Percentiles rank a stretch among this genome's conserved stretches.
phyloP scores from a whole-genome alignment of 2,113 vertebrate genomes.

The Buteo buteo region DNA sequence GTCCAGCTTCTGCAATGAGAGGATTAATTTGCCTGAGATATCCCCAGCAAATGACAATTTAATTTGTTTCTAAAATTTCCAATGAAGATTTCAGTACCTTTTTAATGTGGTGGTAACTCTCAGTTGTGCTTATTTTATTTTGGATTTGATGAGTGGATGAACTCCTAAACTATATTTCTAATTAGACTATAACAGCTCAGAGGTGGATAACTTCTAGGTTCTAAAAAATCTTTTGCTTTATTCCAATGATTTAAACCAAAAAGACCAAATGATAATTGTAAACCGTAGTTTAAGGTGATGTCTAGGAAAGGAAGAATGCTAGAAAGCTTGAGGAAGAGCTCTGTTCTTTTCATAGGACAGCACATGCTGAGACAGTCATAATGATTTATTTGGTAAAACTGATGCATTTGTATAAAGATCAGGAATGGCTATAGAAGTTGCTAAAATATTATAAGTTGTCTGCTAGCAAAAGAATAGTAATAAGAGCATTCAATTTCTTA shows the following conservation, averaged over 20 bases:
- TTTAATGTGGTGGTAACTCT: not conserved
- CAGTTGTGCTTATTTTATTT: not conserved
- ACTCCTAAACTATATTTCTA: not conserved
- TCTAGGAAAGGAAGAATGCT: not conserved
- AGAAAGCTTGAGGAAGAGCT: not conserved
- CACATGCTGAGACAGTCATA: not conserved
- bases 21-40: not conserved
- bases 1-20: not conserved
- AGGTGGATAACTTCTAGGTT: not conserved
- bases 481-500: not conserved
- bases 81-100: not conserved
- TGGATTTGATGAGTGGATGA: not conserved
- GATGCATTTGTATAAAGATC: not conserved
- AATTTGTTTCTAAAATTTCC: not conserved
- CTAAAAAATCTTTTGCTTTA: not conserved
- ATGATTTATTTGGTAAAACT: not conserved
- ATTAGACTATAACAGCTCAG: not conserved
- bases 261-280: not conserved
- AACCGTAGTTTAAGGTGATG: not conserved
- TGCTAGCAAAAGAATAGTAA: not conserved
- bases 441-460: not conserved
- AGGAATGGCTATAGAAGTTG: not conserved
- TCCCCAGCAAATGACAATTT: not conserved
- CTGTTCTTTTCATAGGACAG: not conserved
- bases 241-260: not conserved